Evolutionary conservation across 2,113 vertebrate genomes (phyloP).

Genomic region (Triplophysa dalaica): DNA sequence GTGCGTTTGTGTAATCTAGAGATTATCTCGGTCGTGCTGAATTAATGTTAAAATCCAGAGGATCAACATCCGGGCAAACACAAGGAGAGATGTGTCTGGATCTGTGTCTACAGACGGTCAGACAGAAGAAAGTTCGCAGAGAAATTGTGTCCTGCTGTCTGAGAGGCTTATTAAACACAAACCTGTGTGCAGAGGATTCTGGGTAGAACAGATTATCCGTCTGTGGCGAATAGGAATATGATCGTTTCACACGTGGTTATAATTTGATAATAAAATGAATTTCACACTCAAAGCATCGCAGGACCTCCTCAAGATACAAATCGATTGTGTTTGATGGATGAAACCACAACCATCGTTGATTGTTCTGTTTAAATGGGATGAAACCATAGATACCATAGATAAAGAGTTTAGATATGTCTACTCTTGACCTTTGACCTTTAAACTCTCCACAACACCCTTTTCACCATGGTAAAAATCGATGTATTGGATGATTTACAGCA

Average conservation of each 20-base stretch:
- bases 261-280: not conserved
- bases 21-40: conserved; percentile 75
- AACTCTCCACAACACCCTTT: no score
- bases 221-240: not conserved
- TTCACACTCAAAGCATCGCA: not conserved
- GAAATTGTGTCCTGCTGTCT: conserved; percentile 8
- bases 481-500: not conserved
- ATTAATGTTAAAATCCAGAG: conserved; percentile 76
- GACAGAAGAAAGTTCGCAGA: no score
- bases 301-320: no score
- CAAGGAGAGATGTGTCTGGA: conserved; percentile 27
- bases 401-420: not conserved
- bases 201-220: not conserved
- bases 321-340: not conserved
- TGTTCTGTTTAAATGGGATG: not conserved
- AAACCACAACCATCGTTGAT: not conserved
- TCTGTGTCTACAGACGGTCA: not conserved
- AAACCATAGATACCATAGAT: not conserved
- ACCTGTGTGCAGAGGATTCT: conserved; percentile 29
- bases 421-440: not conserved
- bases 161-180: conserved; percentile 51
- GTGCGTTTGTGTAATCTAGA: conserved; percentile 69
- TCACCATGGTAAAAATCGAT: not conserved
- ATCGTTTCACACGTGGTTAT: no score
- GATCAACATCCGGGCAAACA: conserved; percentile 64